Evolutionary conservation across 2,888 invertebrate species (phyloP), one percentile per base, ranked within the genome.

Genomic region (Lasioglossum morio): DNA sequence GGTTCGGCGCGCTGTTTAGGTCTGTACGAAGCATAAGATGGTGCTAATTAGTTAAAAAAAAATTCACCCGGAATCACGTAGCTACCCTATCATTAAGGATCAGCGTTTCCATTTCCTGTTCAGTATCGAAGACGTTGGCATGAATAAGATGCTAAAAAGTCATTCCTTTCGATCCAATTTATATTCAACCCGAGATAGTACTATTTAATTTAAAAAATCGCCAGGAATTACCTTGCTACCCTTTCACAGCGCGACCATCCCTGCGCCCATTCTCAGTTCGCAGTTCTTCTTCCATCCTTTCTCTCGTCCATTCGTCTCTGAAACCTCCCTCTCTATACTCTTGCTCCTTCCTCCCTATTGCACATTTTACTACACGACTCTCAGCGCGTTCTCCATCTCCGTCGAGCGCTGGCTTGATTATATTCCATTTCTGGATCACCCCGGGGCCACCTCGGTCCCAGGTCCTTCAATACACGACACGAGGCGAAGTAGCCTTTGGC

Each of bases 381-480:
- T 43, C 83, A 53, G 34, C 76, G 73, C 73, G 74, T 60, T 85
- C 83, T 84, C 82, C 72, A 63, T 82, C 77, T 74, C 78, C 72
- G 79, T 81, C 81, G 72, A 81, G 69, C 80, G 66, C 69, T 84
- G 79, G 92, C 93, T 94, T 95, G 94, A 95, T 95, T 95, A 95
- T 95, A 95, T 95, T 95, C 94, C 95, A 95, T 95, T 95, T 94
- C 95, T 95, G 93, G 89, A 94, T 92, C 88, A 93, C 93, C 92
- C 90, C 88, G 84, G 88, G 92, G 91, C 88, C 85, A 73, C 80
- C 84, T 89, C 90, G 84, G 91, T 91, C 89, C 88, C 83, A 69
- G 88, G 89, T 91, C 92, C 92, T 90, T 91, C 92, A 87, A 90
- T 92, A 90, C 90, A 89, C 92, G 92, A 93, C 93, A 92, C 92